Base-by-base conservation (phyloP, 2,797 vertebrate species). In the Bradypodion ventrale region DNA sequence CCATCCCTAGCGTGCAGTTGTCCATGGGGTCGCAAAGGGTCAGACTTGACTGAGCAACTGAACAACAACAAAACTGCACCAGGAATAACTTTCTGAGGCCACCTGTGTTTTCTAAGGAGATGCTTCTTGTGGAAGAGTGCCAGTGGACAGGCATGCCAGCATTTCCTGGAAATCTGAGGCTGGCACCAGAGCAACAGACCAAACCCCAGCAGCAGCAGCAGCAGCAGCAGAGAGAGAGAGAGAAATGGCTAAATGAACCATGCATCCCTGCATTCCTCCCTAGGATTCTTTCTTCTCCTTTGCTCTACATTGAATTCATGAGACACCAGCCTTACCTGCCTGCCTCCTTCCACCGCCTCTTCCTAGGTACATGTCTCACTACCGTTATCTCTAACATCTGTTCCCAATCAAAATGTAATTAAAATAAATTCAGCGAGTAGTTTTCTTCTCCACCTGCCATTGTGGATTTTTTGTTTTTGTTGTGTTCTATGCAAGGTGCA, bases 331-430 rank as follows among this genome's bases (percentile, higher is more conserved):
- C 59, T 78, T 0, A 0, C 82, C 85, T 0, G 0, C 27, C 85
- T 81, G 44, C 12, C 40, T 68, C 32, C 65, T 32, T 68, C 52
- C 2, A 3, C 32, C 13, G 1, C 82, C 40, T 0, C 83, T 37
- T 0, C 25, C 8, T 4, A 3, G 66, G 81, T 91, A 89, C 83
- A 90, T 88, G 81, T 75, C 88, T 85, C 82, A 80, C 46, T 69
- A 23, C 49, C 85, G 70, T 90, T 82, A 23, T 32, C 87, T 89
- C 75, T 66, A 35, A 78, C 92, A 94, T 93, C 94, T 93, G 93
- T 88, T 94, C 82, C 87, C 74, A 84, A 91, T 91, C 92, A 94
- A 90, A 80, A 82, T 87, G 63, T 86, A 89, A 21, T 89, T 92
- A 84, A 87, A 88, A 90, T 85, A 85, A 89, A 0, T 87, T 88